Evolutionary conservation across 2,888 invertebrate species (phyloP).

Genomic region (Spicauda simplicius): DNA sequence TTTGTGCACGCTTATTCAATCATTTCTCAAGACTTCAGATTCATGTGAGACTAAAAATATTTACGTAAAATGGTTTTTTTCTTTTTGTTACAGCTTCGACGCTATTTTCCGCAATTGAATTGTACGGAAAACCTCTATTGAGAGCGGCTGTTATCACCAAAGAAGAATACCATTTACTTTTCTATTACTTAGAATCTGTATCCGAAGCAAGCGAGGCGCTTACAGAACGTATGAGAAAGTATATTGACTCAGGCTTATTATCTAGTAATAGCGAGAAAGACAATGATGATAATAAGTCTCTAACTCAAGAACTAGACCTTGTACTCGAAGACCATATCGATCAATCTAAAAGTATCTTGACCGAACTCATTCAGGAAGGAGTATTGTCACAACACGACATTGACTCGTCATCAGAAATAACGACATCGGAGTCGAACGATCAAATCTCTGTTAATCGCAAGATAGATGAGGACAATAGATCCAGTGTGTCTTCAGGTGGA

Average conservation of each 20-base stretch:
- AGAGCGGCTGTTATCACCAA: slow-evolving; percentile 79
- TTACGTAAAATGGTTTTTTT: slow-evolving; percentile 43
- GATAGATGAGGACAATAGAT: slow-evolving; percentile 66
- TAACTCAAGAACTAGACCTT: slow-evolving; percentile 45
- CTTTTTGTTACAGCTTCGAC: slow-evolving; percentile 77
- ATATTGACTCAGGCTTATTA: slow-evolving; percentile 79
- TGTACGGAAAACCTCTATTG: slow-evolving; percentile 86
- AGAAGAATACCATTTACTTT: slow-evolving; percentile 82
- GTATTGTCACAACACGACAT: slow-evolving; percentile 75
- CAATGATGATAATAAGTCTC: slow-evolving; percentile 43
- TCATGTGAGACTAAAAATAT: slow-evolving; percentile 12
- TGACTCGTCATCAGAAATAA: slow-evolving; percentile 70
- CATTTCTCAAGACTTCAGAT: neutral
- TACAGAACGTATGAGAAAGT: slow-evolving; percentile 78
- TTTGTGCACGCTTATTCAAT: neutral
- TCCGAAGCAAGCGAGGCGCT: slow-evolving; percentile 79
- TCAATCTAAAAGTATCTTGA: slow-evolving; percentile 70
- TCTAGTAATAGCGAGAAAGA: slow-evolving; percentile 58
- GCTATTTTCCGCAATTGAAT: slow-evolving; percentile 86
- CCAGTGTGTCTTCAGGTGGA: slow-evolving; percentile 64
- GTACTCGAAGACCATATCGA: slow-evolving; percentile 54
- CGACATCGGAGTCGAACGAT: slow-evolving; percentile 67
- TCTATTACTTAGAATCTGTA: slow-evolving; percentile 80
- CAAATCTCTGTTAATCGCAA: slow-evolving; percentile 58
- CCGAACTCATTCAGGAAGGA: slow-evolving; percentile 77